phyloP scores from a whole-genome alignment of 2,888 invertebrate genomes.

The Aporophyla nigra region DNA sequence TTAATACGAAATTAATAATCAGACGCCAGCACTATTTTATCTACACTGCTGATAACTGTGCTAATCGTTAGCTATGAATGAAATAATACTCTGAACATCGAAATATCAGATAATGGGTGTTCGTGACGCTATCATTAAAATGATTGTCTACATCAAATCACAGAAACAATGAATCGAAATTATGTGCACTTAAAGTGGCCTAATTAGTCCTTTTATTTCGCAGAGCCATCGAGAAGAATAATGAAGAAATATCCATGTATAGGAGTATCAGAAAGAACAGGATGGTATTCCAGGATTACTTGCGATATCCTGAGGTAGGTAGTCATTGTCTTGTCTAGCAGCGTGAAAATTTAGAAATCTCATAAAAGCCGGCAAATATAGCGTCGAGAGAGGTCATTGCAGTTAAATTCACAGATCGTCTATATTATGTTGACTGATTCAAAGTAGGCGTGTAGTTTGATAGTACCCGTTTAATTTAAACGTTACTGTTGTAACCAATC shows the following conservation, averaged over 20 bases:
- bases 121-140: neutral
- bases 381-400: no score
- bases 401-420: neutral
- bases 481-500: no score
- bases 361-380: neutral
- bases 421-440: neutral
- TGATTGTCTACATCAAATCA: neutral
- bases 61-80: neutral
- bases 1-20: neutral
- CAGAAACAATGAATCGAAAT: no score
- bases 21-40: neutral
- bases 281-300: conserved; percentile 55
- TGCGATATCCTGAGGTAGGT: conserved; percentile 54
- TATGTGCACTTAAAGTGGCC: neutral
- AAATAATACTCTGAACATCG: neutral
- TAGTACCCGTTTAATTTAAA: neutral
- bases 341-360: no score
- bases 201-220: neutral
- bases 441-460: neutral
- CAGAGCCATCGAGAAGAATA: conserved; percentile 53
- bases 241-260: conserved; percentile 38
- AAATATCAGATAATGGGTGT: neutral
- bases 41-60: neutral
- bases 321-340: neutral
- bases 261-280: conserved; percentile 9